A percentile compares a stretch with the other conserved stretches of the same genome.
phyloP scores from a whole-genome alignment of 2,797 vertebrate genomes.

The Podarcis lilfordi region DNA sequence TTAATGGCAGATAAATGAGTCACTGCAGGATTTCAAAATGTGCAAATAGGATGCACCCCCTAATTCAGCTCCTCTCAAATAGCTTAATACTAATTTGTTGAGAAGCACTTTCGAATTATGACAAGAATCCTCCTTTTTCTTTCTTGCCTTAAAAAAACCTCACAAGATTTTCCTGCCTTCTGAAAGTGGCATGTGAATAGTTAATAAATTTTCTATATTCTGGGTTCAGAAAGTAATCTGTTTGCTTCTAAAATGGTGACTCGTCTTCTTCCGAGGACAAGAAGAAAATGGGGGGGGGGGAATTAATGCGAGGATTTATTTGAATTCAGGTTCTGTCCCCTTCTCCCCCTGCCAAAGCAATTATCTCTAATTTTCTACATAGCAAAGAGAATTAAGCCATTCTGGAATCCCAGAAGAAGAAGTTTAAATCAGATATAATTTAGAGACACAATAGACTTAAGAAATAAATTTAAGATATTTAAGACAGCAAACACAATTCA shows the following conservation, averaged over 20 bases:
- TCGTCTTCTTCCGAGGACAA: background rate
- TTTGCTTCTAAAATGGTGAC: background rate
- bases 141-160: background rate
- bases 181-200: constrained; percentile 1
- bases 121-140: background rate
- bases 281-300: constrained; percentile 25
- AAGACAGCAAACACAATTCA: constrained; percentile 51
- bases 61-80: constrained; percentile 67
- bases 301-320: constrained; percentile 41
- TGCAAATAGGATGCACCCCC: constrained; percentile 83
- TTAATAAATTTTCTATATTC: constrained; percentile 29
- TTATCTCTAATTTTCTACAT: constrained; percentile 56
- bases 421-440: background rate
- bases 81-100: constrained; percentile 42
- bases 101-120: constrained; percentile 59
- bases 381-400: constrained; percentile 46
- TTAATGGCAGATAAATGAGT: constrained; percentile 84
- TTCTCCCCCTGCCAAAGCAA: constrained; percentile 41
- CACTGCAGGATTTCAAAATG: constrained; percentile 87
- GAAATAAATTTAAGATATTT: constrained; percentile 24
- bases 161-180: background rate
- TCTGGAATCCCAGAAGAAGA: constrained; percentile 55
- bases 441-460: constrained; percentile 15
- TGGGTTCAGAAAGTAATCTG: constrained; percentile 40
- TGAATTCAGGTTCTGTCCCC: constrained; percentile 55